Evolutionary conservation across 2,113 vertebrate species (phyloP).

Genomic region (Aptenodytes forsteri): DNA sequence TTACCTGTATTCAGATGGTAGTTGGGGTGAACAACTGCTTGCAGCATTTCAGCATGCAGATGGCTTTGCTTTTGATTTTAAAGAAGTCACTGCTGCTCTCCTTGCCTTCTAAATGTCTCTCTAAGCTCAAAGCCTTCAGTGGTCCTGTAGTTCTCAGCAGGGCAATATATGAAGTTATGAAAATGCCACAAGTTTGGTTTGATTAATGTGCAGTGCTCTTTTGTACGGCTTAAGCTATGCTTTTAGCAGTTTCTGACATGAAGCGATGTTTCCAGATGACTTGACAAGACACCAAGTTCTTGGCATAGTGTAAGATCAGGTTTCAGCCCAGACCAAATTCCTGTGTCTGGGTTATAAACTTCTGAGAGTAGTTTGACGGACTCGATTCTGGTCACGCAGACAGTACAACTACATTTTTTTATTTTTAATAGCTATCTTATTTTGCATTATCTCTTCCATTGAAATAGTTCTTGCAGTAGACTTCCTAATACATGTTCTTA

Average conservation of each 20-base stretch:
- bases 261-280: neutral
- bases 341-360: conserved; percentile 46
- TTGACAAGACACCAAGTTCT: conserved; percentile 37
- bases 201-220: neutral
- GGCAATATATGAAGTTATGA: neutral
- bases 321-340: conserved; percentile 53
- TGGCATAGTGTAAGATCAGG: neutral
- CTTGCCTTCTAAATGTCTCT: neutral
- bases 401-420: neutral
- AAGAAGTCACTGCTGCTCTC: neutral
- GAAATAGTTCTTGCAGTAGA: neutral
- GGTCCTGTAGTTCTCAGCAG: neutral
- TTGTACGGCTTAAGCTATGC: neutral
- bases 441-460: neutral
- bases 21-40: rapidly evolving
- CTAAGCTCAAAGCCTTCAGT: neutral
- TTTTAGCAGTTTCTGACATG: neutral
- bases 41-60: rapidly evolving
- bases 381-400: neutral
- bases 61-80: neutral
- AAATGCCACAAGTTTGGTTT: neutral
- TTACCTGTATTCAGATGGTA: neutral
- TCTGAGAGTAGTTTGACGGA: neutral
- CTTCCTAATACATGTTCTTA: neutral
- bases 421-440: neutral